Conservation (phyloP, 2,888 invertebrate genomes). For the Rhimphoctona megacephalus region DNA sequence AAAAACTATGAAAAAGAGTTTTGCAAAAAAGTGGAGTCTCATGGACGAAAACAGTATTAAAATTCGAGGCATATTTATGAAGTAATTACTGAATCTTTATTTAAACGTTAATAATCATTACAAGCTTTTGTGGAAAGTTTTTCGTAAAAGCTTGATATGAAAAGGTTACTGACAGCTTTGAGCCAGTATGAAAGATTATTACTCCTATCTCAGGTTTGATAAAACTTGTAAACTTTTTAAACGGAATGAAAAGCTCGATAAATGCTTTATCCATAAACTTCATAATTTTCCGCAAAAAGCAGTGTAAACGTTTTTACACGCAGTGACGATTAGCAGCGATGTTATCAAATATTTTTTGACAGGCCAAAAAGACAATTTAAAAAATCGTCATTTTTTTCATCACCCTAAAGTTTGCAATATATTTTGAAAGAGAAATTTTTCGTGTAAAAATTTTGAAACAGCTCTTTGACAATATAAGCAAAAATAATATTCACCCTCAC, state of each 20-base stretch:
- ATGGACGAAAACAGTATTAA: neutral
- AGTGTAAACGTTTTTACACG: neutral
- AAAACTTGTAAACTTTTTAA: neutral
- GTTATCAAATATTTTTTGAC: constrained; percentile 1
- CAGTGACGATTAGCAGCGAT: neutral
- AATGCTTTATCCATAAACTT: neutral
- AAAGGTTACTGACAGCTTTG: neutral
- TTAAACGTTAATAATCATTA: neutral
- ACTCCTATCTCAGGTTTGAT: neutral
- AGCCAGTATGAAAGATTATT: neutral
- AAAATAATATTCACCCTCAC: too few relatives aligned
- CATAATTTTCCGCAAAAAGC: neutral
- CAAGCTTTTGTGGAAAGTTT: neutral
- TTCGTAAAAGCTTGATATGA: neutral
- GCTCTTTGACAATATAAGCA: too few relatives aligned
- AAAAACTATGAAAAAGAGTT: neutral
- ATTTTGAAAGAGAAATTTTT: neutral
- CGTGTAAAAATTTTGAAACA: too few relatives aligned
- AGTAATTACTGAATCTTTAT: neutral
- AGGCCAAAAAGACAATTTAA: neutral
- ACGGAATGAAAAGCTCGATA: neutral
- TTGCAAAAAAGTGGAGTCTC: neutral
- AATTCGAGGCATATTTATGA: neutral
- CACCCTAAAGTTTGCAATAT: neutral
- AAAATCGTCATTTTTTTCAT: neutral